Conservation (phyloP, 2,113 vertebrate genomes). For the Megatriorchis doriae region DNA sequence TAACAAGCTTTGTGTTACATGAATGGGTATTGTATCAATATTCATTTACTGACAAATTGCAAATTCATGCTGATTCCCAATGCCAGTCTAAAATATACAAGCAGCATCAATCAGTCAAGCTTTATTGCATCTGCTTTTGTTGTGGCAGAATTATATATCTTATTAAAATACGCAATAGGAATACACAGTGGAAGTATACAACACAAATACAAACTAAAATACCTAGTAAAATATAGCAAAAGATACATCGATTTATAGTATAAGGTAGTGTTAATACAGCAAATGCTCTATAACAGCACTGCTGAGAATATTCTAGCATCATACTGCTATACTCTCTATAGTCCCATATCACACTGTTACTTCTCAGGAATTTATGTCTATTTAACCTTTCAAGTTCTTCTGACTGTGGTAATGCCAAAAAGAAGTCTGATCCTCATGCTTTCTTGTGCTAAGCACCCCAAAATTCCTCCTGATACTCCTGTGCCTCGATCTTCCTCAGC, state of each 20-base stretch:
- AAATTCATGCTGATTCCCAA: constrained; percentile 5
- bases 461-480: not conserved
- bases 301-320: not conserved
- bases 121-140: constrained; percentile 3
- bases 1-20: not conserved
- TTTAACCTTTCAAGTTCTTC: constrained; percentile 9
- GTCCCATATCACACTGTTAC: not conserved
- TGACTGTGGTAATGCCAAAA: not conserved
- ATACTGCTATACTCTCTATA: not conserved
- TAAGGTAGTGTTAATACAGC: not conserved
- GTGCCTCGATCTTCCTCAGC: not conserved
- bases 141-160: not conserved
- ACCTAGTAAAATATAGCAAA: constrained; percentile 1
- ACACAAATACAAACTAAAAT: not conserved
- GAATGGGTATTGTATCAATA: constrained; percentile 12
- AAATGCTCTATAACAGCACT: not conserved
- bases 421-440: not conserved
- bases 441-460: not conserved
- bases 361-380: not conserved
- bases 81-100: not conserved
- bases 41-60: not conserved
- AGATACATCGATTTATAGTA: not conserved
- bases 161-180: constrained; percentile 8
- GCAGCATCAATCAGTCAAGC: not conserved
- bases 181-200: not conserved